Evolutionary conservation across 2,888 invertebrate species (phyloP).

Genomic region (Iphiclides podalirius): DNA sequence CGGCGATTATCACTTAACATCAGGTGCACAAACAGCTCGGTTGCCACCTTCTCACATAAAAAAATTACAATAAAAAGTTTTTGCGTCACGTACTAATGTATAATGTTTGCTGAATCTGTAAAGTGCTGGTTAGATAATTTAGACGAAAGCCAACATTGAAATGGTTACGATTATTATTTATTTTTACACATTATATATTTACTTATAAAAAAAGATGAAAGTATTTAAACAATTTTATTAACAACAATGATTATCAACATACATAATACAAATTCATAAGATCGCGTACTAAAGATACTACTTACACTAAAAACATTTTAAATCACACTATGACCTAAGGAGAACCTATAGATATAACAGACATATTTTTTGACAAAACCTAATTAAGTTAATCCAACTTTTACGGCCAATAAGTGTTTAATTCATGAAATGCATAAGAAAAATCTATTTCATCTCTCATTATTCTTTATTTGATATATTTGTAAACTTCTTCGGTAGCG

Average conservation of each 20-base stretch:
- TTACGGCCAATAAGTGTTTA: conserved; percentile 1
- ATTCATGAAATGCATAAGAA: neutral
- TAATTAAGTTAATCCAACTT: conserved; percentile 14
- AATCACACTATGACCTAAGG: neutral
- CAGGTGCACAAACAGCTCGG: no score
- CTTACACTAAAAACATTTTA: neutral
- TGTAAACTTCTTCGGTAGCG: conserved; percentile 39
- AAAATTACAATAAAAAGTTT: no score
- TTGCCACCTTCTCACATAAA: no score
- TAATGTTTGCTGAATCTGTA: no score
- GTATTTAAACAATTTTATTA: neutral
- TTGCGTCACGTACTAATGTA: no score
- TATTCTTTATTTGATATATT: conserved; percentile 36
- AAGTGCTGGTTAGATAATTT: no score
- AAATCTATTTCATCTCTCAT: conserved; percentile 40
- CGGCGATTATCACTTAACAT: no score
- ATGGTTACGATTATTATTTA: neutral
- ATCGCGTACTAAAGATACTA: neutral
- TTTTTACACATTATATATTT: no score
- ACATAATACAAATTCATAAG: neutral
- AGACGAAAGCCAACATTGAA: no score
- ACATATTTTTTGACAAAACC: neutral
- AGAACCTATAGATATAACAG: neutral
- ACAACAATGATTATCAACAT: neutral
- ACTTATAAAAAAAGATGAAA: neutral